A percentile compares a stretch with the other conserved stretches of the same genome.
These are phyloP conservation scores for Tringa solitaria DNA, from an alignment of 2,113 vertebrate genomes.

Conservation along the genomic window DNA sequence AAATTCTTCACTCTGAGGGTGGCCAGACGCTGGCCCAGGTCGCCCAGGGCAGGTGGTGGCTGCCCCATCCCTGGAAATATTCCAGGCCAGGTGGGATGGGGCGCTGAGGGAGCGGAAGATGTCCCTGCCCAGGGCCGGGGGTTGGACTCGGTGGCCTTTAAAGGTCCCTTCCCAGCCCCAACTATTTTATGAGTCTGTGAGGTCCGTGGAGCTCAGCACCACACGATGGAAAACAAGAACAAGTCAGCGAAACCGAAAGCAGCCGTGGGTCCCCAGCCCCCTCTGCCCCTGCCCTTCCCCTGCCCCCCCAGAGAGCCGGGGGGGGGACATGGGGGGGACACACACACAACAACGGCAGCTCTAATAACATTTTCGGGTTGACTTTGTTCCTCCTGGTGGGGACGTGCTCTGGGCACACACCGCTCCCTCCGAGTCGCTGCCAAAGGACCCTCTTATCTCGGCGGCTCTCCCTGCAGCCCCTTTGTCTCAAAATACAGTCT, in stretches of 20 bases:
- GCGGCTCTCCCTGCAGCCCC: neutral
- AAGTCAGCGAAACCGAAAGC: accelerated
- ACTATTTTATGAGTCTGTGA: neutral
- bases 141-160: neutral
- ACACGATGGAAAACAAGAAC: no score
- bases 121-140: neutral
- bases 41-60: neutral
- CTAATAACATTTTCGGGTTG: neutral
- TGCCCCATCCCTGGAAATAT: neutral
- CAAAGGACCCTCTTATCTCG: neutral
- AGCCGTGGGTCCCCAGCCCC: neutral
- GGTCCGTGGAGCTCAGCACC: neutral
- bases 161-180: neutral
- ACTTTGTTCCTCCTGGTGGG: neutral
- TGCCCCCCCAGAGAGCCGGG: neutral
- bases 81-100: neutral
- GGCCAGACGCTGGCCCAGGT: neutral
- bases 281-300: neutral
- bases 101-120: neutral
- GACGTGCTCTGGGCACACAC: neutral
- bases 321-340: no score
- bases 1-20: neutral
- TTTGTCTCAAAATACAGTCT: neutral
- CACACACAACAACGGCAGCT: neutral
- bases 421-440: neutral